Conservation (phyloP, 2,113 vertebrate species). For the Rhynchomys soricoides region DNA sequence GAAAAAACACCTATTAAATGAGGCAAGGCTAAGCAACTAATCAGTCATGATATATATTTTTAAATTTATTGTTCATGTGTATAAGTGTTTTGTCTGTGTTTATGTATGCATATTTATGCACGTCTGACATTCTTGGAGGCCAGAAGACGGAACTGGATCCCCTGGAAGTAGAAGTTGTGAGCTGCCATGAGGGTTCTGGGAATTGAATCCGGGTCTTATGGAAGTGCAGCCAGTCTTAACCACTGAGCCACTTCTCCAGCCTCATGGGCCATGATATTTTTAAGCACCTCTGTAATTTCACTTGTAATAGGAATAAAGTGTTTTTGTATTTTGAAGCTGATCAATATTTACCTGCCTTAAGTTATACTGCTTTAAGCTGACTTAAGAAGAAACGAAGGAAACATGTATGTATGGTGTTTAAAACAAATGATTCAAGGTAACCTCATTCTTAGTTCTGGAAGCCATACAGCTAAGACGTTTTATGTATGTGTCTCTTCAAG, state of each 20-base stretch:
- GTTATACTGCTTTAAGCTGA: not conserved
- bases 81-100: not conserved
- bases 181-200: not conserved
- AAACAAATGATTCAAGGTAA: not conserved
- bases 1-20: not conserved
- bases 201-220: not conserved
- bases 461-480: not conserved
- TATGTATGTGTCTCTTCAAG: constrained; percentile 4
- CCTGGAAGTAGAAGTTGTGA: not conserved
- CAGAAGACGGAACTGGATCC: not conserved
- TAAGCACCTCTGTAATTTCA: not conserved
- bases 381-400: not conserved
- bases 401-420: not conserved
- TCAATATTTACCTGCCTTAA: constrained; percentile 7
- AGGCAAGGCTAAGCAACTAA: not conserved
- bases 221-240: not conserved
- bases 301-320: not conserved
- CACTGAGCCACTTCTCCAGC: not conserved
- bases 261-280: not conserved
- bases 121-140: not conserved
- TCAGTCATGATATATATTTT: not conserved
- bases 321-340: constrained; percentile 15
- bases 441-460: not conserved
- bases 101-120: not conserved
- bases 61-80: not conserved